phyloP scores from a whole-genome alignment of 1,140 invertebrate genomes.

The Danaus melanippus region DNA sequence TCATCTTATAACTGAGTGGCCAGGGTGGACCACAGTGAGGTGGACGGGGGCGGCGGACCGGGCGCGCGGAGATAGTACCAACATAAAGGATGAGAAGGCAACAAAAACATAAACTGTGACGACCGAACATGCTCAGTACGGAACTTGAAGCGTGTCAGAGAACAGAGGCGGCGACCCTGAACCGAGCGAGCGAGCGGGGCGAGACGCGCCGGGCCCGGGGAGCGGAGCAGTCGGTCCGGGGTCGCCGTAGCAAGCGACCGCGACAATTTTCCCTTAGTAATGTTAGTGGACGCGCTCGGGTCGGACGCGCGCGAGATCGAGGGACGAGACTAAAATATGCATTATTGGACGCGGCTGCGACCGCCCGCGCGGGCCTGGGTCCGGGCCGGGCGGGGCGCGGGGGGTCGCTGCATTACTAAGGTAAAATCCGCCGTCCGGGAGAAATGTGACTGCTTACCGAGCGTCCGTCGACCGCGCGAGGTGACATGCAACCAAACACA shows the following conservation, averaged over 20 bases:
- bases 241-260: slow-evolving; percentile 27
- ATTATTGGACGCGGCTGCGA: slow-evolving; percentile 35
- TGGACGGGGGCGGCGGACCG: no score
- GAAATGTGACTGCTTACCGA: slow-evolving; percentile 40
- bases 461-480: slow-evolving; percentile 23
- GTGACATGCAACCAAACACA: slow-evolving; percentile 51
- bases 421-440: slow-evolving; percentile 45
- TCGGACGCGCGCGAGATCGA: slow-evolving; percentile 15
- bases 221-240: slow-evolving; percentile 18
- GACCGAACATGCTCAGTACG: no score
- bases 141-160: no score
- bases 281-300: slow-evolving; percentile 26
- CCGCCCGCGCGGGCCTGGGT: slow-evolving; percentile 12
- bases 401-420: slow-evolving; percentile 52
- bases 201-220: slow-evolving; percentile 28
- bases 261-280: slow-evolving; percentile 66
- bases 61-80: no score
- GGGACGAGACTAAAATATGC: slow-evolving; percentile 50
- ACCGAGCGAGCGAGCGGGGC: background rate
- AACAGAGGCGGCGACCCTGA: no score
- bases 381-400: slow-evolving; percentile 7
- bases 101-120: no score
- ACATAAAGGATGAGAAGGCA: no score
- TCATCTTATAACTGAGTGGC: no score
- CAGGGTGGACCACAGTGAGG: no score